These are phyloP conservation scores for Chlorocebus sabaeus DNA, from an alignment of 2,113 vertebrate species.

Conservation along the genomic window DNA sequence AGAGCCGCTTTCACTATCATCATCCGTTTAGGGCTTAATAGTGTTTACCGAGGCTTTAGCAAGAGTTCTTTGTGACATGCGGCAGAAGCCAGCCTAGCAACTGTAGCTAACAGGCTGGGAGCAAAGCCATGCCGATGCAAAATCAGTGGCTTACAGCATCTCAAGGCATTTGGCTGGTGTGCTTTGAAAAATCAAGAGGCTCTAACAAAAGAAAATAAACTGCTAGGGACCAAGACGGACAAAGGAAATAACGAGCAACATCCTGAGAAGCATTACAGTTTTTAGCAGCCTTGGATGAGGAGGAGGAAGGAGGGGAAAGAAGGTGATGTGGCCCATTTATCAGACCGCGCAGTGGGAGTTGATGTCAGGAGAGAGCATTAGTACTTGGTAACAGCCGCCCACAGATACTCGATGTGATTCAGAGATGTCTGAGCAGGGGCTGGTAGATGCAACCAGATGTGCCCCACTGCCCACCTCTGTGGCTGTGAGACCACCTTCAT, in stretches of 20 bases:
- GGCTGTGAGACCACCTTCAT: neutral
- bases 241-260: neutral
- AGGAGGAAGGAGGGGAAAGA: neutral
- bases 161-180: neutral
- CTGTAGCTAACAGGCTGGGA: slow-evolving; percentile 65
- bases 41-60: slow-evolving; percentile 74
- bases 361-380: neutral
- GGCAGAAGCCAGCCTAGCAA: slow-evolving; percentile 52
- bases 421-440: neutral
- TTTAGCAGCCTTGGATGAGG: neutral
- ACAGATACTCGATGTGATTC: neutral
- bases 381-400: neutral
- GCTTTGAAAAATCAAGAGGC: slow-evolving; percentile 33
- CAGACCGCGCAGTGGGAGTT: neutral
- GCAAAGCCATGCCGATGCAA: neutral
- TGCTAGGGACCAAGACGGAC: neutral
- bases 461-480: too few relatives aligned
- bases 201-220: slow-evolving; percentile 65
- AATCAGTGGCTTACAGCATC: slow-evolving; percentile 49
- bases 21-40: slow-evolving; percentile 67
- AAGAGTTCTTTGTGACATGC: slow-evolving; percentile 29
- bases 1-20: slow-evolving; percentile 51
- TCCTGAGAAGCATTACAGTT: accelerated
- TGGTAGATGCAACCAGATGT: accelerated
- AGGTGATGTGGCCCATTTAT: neutral